phyloP scores from a whole-genome alignment of 2,888 invertebrate genomes.

The Hirtodrosophila confusa region DNA sequence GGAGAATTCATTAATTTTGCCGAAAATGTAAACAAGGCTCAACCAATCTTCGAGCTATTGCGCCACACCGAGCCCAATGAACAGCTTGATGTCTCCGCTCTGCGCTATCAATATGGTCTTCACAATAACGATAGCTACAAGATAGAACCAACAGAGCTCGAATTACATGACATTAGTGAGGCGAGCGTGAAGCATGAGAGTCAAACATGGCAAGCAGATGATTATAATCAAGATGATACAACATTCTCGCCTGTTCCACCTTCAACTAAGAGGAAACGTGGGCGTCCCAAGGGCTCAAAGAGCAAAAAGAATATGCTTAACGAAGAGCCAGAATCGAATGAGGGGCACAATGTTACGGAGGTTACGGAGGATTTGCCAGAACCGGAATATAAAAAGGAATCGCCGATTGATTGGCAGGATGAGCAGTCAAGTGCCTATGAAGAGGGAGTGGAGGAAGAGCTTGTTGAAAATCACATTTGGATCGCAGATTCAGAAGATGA shows the following conservation, averaged over 20 bases:
- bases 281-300: conserved; percentile 23
- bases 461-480: conserved; percentile 21
- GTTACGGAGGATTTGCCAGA: background rate
- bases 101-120: conserved; percentile 54
- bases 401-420: background rate
- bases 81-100: conserved; percentile 29
- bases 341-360: background rate
- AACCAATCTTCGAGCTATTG: conserved; percentile 60
- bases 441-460: background rate
- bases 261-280: conserved; percentile 18
- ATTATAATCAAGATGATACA: background rate
- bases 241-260: background rate
- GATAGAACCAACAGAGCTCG: background rate
- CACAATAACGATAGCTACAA: background rate
- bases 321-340: background rate
- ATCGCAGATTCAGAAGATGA: conserved; percentile 10
- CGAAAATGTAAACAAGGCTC: conserved; percentile 56
- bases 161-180: background rate
- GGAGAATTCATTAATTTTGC: conserved; percentile 31
- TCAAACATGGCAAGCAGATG: background rate
- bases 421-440: background rate
- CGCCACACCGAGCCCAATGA: conserved; percentile 53
- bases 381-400: background rate
- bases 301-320: background rate
- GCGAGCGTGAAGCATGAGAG: background rate